Evolutionary conservation across 2,113 vertebrate genomes (phyloP).

Genomic region (Chlamydotis undulata): DNA sequence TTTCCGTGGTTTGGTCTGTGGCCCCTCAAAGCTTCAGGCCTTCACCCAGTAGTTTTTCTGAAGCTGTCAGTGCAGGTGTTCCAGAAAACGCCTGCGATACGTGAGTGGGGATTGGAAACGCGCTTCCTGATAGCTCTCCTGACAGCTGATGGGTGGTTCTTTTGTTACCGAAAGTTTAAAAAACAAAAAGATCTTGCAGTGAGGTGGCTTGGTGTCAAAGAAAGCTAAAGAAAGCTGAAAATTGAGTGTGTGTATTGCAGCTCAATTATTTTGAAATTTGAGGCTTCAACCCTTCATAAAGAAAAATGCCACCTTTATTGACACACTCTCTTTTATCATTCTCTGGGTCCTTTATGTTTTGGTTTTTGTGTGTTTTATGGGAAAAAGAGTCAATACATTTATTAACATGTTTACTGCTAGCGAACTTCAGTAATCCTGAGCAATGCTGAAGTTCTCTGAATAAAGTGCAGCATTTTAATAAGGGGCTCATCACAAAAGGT

Average conservation of each 20-base stretch:
- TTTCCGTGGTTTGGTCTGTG: neutral
- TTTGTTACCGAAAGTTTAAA: neutral
- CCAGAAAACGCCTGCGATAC: neutral
- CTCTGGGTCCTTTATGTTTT: neutral
- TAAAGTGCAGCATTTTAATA: neutral
- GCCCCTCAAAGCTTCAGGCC: neutral
- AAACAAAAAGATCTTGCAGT: neutral
- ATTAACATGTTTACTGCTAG: neutral
- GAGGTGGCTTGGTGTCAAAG: neutral
- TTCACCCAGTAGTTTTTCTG: neutral
- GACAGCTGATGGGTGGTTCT: constrained; percentile 22
- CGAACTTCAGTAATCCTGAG: neutral
- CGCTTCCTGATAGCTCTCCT: neutral
- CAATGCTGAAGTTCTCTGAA: neutral
- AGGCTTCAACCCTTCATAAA: neutral
- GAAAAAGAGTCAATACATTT: neutral
- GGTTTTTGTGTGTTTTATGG: neutral
- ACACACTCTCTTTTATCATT: neutral
- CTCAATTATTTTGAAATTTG: neutral
- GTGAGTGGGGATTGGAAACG: neutral
- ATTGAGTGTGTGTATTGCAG: neutral
- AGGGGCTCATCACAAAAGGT: neutral
- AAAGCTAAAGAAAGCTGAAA: neutral
- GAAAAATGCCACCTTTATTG: neutral
- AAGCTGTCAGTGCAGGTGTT: neutral